Evolutionary conservation across 2,888 invertebrate species (phyloP), one percentile per base, ranked within the genome.

Genomic region (Heliconius charithonia): DNA sequence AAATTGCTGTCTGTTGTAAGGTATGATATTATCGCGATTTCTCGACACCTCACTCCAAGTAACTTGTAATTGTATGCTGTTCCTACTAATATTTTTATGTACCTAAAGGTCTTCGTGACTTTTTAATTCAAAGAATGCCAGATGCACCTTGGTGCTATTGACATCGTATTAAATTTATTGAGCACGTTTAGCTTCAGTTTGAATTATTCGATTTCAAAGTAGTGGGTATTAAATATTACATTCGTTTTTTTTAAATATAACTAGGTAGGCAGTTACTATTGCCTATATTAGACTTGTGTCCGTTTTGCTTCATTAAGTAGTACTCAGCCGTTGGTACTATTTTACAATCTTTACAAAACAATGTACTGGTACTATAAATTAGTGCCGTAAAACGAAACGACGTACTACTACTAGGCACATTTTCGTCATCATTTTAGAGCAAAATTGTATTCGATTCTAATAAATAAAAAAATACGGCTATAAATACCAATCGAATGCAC

Each of bases 1-100:
- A 91, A 92, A 91, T 88, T 88, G 86, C 88, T 87, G 87, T n/a
- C 29, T 29, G 85, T 87, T 89, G 88, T 88, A 86, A 88, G 88
- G 85, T 89, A 86, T 87, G 93, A 93, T 92, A 89, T 86, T 90
- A 93, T 93, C 93, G 89, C 87, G 89, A 89, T 89, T 88, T 89
- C 90, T 90, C 91, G 90, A 90, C 92, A 92, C 79, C 75, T 67
- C 69, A 45, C 32, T 66, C 32, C 74, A 67, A 78, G 67, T 72
- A 29, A 41, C 62, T 81, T 69, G 72, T 81, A 82, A 76, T 80
- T 82, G 69, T 69, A 41, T 45, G 69, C 62, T 45, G 32, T 66
- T 51, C 74, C 73, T 74, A 37, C 51, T 63, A 63, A 75, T 67
- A 67, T 32, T 9, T 41, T 22, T 27, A 45, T 10, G 19, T 7